phyloP scores from a whole-genome alignment of 1,140 invertebrate species.

The Artemia franciscana region DNA sequence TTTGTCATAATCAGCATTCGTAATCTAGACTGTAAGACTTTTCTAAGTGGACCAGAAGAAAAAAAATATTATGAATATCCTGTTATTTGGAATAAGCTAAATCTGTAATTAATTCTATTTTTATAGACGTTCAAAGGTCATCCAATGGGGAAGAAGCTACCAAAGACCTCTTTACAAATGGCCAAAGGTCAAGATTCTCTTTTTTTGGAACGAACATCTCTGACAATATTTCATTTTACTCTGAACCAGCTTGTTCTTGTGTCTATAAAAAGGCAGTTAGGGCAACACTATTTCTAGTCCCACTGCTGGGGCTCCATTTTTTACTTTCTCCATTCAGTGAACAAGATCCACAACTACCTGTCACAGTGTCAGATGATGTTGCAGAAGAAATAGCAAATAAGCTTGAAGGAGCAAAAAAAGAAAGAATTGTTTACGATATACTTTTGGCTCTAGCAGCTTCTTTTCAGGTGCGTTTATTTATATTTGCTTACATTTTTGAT shows the following conservation, averaged over 20 bases:
- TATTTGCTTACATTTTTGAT: too few relatives aligned
- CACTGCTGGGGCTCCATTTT: conserved; percentile 29
- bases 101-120: too few relatives aligned
- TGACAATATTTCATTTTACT: neutral
- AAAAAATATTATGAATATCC: too few relatives aligned
- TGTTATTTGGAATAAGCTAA: too few relatives aligned
- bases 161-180: too few relatives aligned
- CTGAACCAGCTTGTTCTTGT: neutral
- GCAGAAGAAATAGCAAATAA: neutral
- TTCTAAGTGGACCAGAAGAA: too few relatives aligned
- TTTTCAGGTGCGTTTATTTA: too few relatives aligned
- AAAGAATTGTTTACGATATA: neutral
- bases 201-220: neutral
- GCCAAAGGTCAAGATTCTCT: too few relatives aligned
- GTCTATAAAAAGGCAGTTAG: conserved; percentile 16
- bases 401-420: neutral
- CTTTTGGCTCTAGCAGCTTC: neutral
- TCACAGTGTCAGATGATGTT: neutral
- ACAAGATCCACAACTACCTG: neutral
- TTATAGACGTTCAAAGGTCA: too few relatives aligned
- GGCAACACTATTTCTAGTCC: conserved; percentile 30
- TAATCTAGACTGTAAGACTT: too few relatives aligned
- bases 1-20: too few relatives aligned
- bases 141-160: too few relatives aligned
- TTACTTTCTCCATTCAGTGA: neutral